Evolutionary conservation across 2,888 invertebrate genomes (phyloP).

Genomic region (Limnephilus rhombicus): DNA sequence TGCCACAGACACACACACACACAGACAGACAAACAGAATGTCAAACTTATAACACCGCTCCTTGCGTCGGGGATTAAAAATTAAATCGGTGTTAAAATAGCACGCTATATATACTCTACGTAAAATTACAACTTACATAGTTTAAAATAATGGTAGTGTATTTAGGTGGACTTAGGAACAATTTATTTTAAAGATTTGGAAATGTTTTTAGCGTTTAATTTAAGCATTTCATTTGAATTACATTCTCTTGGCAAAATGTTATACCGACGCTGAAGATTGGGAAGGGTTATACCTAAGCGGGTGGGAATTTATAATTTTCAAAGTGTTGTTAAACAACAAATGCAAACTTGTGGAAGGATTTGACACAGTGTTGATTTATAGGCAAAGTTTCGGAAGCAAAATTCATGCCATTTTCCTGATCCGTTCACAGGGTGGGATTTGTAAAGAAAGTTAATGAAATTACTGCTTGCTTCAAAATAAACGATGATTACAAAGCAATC

Average conservation of each 20-base stretch:
- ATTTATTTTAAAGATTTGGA: background rate
- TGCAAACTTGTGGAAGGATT: conserved; percentile 47
- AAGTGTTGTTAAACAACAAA: conserved; percentile 46
- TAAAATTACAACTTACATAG: background rate
- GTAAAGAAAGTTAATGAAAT: background rate
- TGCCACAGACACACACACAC: too few relatives aligned
- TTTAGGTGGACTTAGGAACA: background rate
- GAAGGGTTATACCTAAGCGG: background rate
- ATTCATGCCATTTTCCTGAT: conserved; percentile 48
- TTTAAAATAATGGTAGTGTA: background rate
- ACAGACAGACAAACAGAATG: too few relatives aligned
- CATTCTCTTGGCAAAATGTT: background rate
- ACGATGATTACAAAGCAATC: too few relatives aligned
- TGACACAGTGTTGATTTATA: conserved; percentile 61
- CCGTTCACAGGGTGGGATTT: conserved; percentile 38
- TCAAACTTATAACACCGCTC: too few relatives aligned
- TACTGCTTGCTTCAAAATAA: background rate
- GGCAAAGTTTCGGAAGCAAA: conserved; percentile 54
- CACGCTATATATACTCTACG: too few relatives aligned
- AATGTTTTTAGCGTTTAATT: background rate
- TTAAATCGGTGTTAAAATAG: background rate
- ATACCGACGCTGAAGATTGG: background rate
- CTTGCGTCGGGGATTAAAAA: too few relatives aligned
- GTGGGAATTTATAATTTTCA: conserved; percentile 36
- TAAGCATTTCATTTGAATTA: background rate